Percentiles rank a stretch among this genome's conserved stretches.
Evolutionary conservation across 1,140 invertebrate species (phyloP).

Genomic region (Trachymyrmex septentrionalis): DNA sequence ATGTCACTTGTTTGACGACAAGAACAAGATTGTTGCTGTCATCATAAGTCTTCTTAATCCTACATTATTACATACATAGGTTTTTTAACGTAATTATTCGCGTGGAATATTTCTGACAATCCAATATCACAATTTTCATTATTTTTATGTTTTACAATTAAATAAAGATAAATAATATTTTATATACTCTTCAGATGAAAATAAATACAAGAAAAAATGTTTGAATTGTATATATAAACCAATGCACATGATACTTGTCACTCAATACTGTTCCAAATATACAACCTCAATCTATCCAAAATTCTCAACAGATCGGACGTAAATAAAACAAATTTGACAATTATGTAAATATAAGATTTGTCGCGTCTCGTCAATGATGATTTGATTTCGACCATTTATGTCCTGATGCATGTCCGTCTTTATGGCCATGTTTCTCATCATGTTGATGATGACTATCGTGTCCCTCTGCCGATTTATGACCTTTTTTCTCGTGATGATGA

Average conservation of each 20-base stretch:
- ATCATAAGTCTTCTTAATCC: not conserved
- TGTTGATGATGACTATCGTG: slow-evolving; percentile 87
- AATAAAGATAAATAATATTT: no score
- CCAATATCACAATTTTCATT: no score
- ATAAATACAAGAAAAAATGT: no score
- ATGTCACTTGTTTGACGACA: not conserved
- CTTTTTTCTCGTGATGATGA: slow-evolving; percentile 87
- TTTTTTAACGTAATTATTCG: no score
- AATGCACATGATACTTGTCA: not conserved
- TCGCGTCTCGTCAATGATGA: slow-evolving; percentile 23
- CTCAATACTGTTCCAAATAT: not conserved
- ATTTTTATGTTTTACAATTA: no score
- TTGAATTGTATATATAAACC: no score
- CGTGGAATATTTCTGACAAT: no score
- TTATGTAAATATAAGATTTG: not conserved
- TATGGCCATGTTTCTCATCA: slow-evolving; percentile 83
- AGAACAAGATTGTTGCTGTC: slow-evolving; percentile 1
- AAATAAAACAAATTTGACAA: not conserved
- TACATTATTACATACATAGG: no score
- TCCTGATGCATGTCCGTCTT: slow-evolving; percentile 83
- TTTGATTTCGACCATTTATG: slow-evolving; percentile 88
- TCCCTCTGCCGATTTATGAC: slow-evolving; percentile 86
- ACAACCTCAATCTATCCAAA: not conserved
- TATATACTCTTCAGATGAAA: no score
- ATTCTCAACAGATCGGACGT: not conserved